Conservation (phyloP, 37 sponge, comb jelly and placozoan species). For the Bolinopsis microptera region DNA sequence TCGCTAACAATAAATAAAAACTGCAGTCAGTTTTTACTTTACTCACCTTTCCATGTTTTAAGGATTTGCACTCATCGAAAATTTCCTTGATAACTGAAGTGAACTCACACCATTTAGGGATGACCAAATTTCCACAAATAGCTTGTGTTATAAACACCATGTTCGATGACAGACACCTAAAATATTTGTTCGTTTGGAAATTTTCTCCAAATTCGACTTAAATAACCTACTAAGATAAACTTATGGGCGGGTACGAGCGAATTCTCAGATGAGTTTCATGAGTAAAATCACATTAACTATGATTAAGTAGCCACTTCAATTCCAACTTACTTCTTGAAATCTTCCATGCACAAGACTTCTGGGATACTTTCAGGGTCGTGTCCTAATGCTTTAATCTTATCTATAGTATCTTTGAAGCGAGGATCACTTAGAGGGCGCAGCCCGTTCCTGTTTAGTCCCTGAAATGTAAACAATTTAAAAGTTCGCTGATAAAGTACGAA, state of each 20-base stretch:
- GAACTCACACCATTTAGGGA: constrained; percentile 49
- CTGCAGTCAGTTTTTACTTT: too few species aligned
- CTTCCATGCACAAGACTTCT: constrained; percentile 14
- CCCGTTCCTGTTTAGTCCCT: constrained; percentile 50
- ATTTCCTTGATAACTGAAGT: constrained; percentile 30
- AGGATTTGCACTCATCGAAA: constrained; percentile 26
- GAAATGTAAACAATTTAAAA: neutral
- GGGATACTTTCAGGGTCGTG: constrained; percentile 19
- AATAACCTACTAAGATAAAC: too few species aligned
- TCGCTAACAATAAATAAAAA: too few species aligned
- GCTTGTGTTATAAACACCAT: constrained; percentile 65
- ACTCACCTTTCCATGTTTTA: constrained; percentile 37
- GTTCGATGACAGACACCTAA: constrained; percentile 55
- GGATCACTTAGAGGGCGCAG: constrained; percentile 43
- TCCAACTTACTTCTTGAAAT: constrained; percentile 61
- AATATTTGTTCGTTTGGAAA: too few species aligned
- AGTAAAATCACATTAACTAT: too few species aligned
- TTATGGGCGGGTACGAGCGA: too few species aligned
- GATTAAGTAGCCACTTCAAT: too few species aligned
- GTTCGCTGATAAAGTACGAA: neutral
- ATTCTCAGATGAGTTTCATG: too few species aligned
- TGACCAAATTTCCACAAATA: constrained; percentile 45
- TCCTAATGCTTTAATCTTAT: constrained; percentile 12
- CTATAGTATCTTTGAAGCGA: constrained; percentile 20
- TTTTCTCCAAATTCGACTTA: too few species aligned